Base-by-base conservation (phyloP, 2,888 invertebrate genomes). In the Neocrepidodera transversa region DNA sequence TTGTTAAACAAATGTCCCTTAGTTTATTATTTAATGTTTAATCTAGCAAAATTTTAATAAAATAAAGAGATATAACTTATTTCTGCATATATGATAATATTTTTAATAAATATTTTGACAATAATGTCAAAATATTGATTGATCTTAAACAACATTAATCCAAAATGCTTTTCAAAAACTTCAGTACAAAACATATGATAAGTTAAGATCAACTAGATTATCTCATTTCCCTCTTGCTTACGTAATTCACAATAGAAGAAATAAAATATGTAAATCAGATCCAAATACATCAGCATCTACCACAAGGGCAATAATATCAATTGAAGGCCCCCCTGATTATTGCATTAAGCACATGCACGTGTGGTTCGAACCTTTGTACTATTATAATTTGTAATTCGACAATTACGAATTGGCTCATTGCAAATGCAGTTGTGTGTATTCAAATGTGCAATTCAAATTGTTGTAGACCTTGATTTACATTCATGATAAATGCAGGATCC, bases 311-410 rank as follows among this genome's bases (percentile, higher is more conserved):
- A 16, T 35, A 35, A 13, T 13, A 35, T 38, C 16, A 17, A 38
- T 38, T 17, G 38, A 38, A 38, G 38, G 38, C 17, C 38, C 38
- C 35, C 38, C 38, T 16, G 4, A 10, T 38, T 10, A 8, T 16
- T 16, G 17, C 38, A 38, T 38, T 38, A 16, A 38, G 38, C 6
- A 38, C 17, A 16, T 40, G 40, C 38, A 50, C 11, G 50, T 50
- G 38, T 50, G 13, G 16, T 26, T 26, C 40, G 38, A 40, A 14
- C 50, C 18, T 38, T 35, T 49, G 40, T 40, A 47, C 32, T 23
- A 65, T 65, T 63, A 60, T 35, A 62, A 65, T 58, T 60, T 63
- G 40, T 62, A 63, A 65, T 65, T 63, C 47, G 63, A 56, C 60
- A 58, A 47, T 51, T 56, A 63, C 61, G 55, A 63, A 63, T 65